Base-by-base conservation (phyloP, 2,888 invertebrate species). In the Plusia festucae region DNA sequence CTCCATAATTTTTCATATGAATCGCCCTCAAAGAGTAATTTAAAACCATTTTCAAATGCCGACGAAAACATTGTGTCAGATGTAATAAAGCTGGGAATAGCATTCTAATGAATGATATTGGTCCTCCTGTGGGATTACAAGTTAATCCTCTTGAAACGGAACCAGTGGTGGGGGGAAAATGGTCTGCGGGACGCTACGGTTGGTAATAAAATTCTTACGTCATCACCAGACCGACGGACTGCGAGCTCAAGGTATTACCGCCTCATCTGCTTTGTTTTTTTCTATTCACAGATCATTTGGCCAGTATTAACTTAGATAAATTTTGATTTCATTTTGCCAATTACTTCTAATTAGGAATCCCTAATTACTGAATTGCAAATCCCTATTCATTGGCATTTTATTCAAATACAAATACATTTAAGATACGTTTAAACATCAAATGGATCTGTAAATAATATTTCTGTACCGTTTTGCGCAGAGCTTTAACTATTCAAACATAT, bases 51-150 rank as follows among this genome's bases (percentile, higher is more conserved):
- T 88, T 82, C 79, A 81, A 84, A 83, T 78, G 80, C 78, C 82
- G 83, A 78, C 82, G 79, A 82, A 82, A 82, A 81, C 80, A 82
- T 84, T 82, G 85, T 88, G 89, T 88, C 88, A 82, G 86, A 86
- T 85, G 86, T 90, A 91, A 91, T 91, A 90, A 91, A 91, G 89
- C 90, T 89, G 88, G 87, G 86, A 91, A 91, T 91, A 88, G 90
- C 89, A 93, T 93, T 93, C 90, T 93, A 93, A 94, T 94, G 89
- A 93, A 93, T 92, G 93, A 88, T 92, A 92, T 91, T 91, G 90
- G 90, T 89, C 87, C 91, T 93, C 90, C 91, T 88, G 85, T 85
- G 88, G 93, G 93, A 93, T 94, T 92, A 94, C 90, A 92, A 91
- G 91, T 90, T 93, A 94, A 94, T 94, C 94, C 94, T 91, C 90